These are phyloP conservation scores for Platyscapa corneri DNA, from an alignment of 1,140 invertebrate species.

Conservation along the genomic window DNA sequence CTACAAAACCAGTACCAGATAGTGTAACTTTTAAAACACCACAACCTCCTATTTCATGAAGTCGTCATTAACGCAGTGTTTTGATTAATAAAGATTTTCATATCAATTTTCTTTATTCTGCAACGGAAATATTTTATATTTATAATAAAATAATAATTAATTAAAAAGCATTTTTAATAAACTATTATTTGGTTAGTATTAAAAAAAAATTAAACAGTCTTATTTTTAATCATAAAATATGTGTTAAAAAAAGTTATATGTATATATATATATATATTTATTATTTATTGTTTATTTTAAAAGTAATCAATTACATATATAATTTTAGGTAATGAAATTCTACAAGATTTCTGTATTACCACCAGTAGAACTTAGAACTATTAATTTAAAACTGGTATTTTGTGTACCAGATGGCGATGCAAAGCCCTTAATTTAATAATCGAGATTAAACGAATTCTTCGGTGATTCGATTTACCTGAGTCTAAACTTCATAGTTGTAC, in stretches of 20 bases:
- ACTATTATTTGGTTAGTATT: neutral
- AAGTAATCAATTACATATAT: neutral
- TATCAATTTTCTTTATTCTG: slow-evolving; percentile 2
- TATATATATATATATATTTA: no score
- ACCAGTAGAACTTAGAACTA: neutral
- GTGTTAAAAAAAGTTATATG: neutral
- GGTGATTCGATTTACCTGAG: neutral
- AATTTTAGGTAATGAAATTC: neutral
- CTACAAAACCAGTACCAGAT: slow-evolving; percentile 75
- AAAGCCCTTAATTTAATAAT: neutral
- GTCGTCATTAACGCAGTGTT: neutral
- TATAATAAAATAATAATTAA: slow-evolving; percentile 45
- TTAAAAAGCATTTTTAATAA: neutral
- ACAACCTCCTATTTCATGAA: neutral
- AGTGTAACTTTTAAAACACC: slow-evolving; percentile 39
- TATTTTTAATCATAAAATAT: neutral
- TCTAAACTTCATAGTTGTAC: neutral
- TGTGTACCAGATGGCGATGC: neutral
- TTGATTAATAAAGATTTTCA: neutral
- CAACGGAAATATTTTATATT: slow-evolving; percentile 46
- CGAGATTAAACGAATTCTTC: neutral
- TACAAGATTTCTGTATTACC: slow-evolving; percentile 8
- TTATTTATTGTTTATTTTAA: neutral
- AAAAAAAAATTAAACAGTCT: neutral
- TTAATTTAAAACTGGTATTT: neutral